phyloP scores from a whole-genome alignment of 1,140 invertebrate species.

The Cherax destructor region DNA sequence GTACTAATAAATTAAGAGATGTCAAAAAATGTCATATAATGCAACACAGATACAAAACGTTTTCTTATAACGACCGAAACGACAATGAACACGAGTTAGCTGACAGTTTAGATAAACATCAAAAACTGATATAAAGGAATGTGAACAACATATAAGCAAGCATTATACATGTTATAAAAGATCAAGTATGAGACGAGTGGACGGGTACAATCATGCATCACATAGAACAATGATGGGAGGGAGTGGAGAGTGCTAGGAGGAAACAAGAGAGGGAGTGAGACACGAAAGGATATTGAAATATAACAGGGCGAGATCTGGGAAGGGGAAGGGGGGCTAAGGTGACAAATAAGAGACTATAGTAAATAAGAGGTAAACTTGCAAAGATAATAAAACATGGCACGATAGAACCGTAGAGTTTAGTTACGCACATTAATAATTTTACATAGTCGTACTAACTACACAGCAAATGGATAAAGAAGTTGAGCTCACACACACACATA shows the following conservation, averaged over 20 bases:
- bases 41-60: not conserved
- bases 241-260: no score
- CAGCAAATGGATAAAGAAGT: not conserved
- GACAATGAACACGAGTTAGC: no score
- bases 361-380: no score
- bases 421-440: not conserved
- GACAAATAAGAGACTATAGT: not conserved
- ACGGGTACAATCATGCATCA: not conserved
- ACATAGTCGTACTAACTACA: not conserved
- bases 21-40: not conserved
- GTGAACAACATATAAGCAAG: not conserved
- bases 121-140: not conserved
- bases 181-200: not conserved
- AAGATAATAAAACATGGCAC: conserved; percentile 19
- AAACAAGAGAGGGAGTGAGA: not conserved
- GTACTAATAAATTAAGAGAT: no score
- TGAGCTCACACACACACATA: not conserved
- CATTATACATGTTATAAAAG: not conserved
- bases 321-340: not conserved
- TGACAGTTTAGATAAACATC: not conserved
- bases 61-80: no score
- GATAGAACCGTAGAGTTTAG: conserved; percentile 12
- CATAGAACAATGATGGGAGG: not conserved
- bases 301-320: not conserved
- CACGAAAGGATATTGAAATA: not conserved